These are phyloP conservation scores for Enteromius trimaculatus DNA, from an alignment of 2,797 vertebrate genomes.

Conservation along the genomic window DNA sequence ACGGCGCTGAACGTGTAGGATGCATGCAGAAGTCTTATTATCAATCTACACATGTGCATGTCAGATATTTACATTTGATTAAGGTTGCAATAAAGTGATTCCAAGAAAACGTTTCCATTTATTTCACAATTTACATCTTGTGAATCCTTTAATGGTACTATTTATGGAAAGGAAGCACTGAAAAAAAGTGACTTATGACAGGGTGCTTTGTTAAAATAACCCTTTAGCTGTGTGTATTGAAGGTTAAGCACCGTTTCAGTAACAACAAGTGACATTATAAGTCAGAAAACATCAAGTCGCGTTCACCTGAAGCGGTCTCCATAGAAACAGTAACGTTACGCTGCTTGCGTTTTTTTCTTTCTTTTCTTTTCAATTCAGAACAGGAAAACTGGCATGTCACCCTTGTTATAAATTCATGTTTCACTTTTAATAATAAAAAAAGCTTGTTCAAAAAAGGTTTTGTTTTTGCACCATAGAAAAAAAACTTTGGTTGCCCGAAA, in stretches of 20 bases:
- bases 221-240: neutral
- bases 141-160: neutral
- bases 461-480: neutral
- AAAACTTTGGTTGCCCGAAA: conserved; percentile 9
- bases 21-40: no score
- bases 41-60: neutral
- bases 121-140: neutral
- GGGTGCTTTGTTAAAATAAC: conserved; percentile 28
- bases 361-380: neutral
- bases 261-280: neutral
- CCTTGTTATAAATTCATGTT: neutral
- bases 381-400: neutral
- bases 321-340: no score
- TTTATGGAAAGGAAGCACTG: neutral
- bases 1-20: neutral
- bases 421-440: neutral
- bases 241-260: neutral
- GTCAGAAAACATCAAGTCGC: neutral
- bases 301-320: no score
- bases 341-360: no score
- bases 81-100: conserved; percentile 8
- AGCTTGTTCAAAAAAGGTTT: neutral
- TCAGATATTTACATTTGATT: neutral
- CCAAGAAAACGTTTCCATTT: neutral
- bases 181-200: neutral